phyloP scores from a whole-genome alignment of 2,797 vertebrate genomes.

The Scolopax rusticola region DNA sequence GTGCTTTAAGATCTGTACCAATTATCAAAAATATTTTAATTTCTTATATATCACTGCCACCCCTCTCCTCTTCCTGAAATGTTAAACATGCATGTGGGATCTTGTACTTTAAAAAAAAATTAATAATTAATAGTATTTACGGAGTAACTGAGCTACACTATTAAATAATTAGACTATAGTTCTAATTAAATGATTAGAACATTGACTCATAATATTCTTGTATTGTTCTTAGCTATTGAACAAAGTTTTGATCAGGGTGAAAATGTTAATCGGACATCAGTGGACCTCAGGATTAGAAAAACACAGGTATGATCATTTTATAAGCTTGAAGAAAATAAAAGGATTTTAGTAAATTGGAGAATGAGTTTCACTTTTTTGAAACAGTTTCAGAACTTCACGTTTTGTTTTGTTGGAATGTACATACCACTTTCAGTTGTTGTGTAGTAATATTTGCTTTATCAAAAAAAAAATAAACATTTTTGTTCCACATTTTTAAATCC shows the following conservation, averaged over 20 bases:
- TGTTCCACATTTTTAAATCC: background rate
- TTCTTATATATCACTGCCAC: background rate
- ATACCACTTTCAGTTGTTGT: background rate
- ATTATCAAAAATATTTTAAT: background rate
- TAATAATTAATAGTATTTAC: background rate
- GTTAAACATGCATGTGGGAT: background rate
- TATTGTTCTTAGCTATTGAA: constrained; percentile 85
- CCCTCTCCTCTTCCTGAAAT: background rate
- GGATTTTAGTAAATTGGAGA: background rate
- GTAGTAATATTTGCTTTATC: background rate
- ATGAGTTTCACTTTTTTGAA: background rate
- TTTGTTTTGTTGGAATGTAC: background rate
- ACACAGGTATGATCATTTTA: constrained; percentile 85
- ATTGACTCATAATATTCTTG: background rate
- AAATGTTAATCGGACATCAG: constrained; percentile 80
- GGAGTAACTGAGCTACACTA: background rate
- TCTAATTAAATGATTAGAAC: background rate
- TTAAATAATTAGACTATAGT: background rate
- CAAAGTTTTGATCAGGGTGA: constrained; percentile 88
- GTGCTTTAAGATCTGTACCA: background rate
- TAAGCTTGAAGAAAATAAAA: rapidly evolving
- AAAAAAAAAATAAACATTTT: background rate
- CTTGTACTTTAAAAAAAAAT: background rate
- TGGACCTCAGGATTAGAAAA: constrained; percentile 92
- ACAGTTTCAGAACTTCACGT: background rate